Base-by-base conservation (phyloP, 37 sponge, comb jelly and placozoan species). In the Tethya wilhelma region DNA sequence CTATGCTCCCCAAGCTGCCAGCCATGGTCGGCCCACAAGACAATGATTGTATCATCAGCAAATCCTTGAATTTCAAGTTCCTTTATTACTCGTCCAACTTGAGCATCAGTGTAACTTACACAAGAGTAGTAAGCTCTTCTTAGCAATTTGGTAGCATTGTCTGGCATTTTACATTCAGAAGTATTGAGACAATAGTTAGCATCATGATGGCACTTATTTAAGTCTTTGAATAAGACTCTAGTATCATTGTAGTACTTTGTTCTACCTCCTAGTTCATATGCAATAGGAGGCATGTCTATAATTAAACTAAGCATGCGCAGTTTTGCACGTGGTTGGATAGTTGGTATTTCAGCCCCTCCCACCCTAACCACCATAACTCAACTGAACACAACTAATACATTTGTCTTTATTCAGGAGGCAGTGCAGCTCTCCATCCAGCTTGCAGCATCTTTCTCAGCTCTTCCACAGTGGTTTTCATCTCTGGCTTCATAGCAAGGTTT, bases 21-120 rank as follows among this genome's bases (percentile, higher is more conserved):
- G 38, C 89, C 89, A 67, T 87, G 89, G 68, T 87, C 89, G 23
- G 56, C 77, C 82, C 77, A 75, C 1, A 87, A 38, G 0, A 87
- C 82, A 42, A 87, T 74, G 17, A 81, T 44, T 0, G 89, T 87
- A 45, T 81, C 64, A 23, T 81, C 46, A 6, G 79, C 79, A 39
- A 69, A 78, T 7, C 79, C 79, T 33, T 38, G 62, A 26, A 2
- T 36, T 31, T 67, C 72, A 12, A 85, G 65, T 53, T 78, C 72
- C 7, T 37, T 17, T 4, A 85, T 12, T 28, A 85, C 73, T 56
- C 39, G 30, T 2, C 86, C 86, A 38, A 85, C 46, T 34, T 74
- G 75, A 19, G 67, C 69, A 45, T 76, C 85, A 34, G 70, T 76
- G 31, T 84, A 77, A 25, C 77, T 76, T 14, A 84, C 31, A 58